phyloP scores from a whole-genome alignment of 2,113 vertebrate species.

The Notarius quadriscutis region DNA sequence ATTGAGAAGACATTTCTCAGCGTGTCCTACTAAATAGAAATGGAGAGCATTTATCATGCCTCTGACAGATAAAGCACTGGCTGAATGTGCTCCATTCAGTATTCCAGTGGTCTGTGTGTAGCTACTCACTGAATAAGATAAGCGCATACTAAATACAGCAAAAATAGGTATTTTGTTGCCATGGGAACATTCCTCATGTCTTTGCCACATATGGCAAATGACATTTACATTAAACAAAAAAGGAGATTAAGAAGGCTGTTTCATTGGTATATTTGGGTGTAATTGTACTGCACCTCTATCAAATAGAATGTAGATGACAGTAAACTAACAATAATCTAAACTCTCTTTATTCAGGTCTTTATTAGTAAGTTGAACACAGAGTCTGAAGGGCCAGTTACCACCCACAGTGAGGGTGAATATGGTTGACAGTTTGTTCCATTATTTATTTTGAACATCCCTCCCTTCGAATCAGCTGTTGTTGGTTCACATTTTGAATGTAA shows the following conservation, averaged over 20 bases:
- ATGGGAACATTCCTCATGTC: conserved; percentile 54
- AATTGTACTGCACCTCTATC: conserved; percentile 4
- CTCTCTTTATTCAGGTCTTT: not conserved
- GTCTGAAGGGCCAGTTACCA: not conserved
- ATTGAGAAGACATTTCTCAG: not conserved
- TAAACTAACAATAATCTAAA: not conserved
- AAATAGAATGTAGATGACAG: not conserved
- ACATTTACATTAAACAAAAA: conserved; percentile 44
- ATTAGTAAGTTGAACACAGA: not conserved
- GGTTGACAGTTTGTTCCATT: not conserved
- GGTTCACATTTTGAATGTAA: not conserved
- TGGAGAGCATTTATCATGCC: conserved; percentile 20
- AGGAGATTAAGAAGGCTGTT: conserved; percentile 34
- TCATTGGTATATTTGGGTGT: conserved; percentile 15
- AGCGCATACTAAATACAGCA: conserved; percentile 49
- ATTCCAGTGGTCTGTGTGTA: conserved; percentile 41
- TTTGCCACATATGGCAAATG: conserved; percentile 44
- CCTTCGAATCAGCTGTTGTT: not conserved
- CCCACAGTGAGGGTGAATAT: not conserved
- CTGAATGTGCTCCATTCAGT: conserved; percentile 41
- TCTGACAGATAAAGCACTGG: conserved; percentile 4
- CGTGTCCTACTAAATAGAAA: conserved; percentile 38
- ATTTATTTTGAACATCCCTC: not conserved
- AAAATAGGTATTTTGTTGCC: conserved; percentile 56
- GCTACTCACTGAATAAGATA: conserved; percentile 42